phyloP scores from a whole-genome alignment of 2,797 vertebrate species.

The Anomalospiza imberbis region DNA sequence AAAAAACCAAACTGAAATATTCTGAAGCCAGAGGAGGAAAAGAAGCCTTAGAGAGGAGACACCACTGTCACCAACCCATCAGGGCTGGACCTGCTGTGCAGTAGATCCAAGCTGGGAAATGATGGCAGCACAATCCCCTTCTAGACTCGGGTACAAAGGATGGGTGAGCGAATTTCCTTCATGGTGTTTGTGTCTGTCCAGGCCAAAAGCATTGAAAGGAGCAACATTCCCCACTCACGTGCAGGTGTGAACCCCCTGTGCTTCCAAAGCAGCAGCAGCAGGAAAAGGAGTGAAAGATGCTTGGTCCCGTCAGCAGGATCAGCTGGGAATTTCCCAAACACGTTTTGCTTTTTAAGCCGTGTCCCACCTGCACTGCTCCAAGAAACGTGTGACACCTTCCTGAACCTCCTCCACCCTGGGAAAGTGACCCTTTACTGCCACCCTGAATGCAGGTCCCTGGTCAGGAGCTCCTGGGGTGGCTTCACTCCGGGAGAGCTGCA shows the following conservation, averaged over 20 bases:
- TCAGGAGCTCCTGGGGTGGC: background rate
- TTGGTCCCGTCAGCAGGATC: background rate
- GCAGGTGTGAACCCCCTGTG: background rate
- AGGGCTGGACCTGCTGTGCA: background rate
- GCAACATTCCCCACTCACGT: background rate
- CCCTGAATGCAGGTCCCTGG: background rate
- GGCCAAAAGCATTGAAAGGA: background rate
- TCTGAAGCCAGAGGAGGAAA: background rate
- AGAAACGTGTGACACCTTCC: fast-evolving
- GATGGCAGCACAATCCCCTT: background rate
- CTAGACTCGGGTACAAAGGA: fast-evolving
- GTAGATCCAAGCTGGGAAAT: background rate
- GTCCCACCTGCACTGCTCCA: background rate
- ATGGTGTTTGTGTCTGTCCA: background rate
- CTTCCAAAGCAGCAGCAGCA: background rate
- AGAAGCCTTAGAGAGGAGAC: background rate
- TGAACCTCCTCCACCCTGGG: background rate
- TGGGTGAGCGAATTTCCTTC: background rate
- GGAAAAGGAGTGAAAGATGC: background rate
- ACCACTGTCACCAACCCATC: background rate
- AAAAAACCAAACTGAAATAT: background rate
- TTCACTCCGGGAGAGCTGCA: constrained; percentile 4
- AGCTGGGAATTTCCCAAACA: background rate
- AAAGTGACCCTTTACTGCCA: fast-evolving
- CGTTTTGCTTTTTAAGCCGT: background rate